Evolutionary conservation across 2,888 invertebrate species (phyloP), one percentile per base, ranked within the genome.

Genomic region (Thymelicus sylvestris): DNA sequence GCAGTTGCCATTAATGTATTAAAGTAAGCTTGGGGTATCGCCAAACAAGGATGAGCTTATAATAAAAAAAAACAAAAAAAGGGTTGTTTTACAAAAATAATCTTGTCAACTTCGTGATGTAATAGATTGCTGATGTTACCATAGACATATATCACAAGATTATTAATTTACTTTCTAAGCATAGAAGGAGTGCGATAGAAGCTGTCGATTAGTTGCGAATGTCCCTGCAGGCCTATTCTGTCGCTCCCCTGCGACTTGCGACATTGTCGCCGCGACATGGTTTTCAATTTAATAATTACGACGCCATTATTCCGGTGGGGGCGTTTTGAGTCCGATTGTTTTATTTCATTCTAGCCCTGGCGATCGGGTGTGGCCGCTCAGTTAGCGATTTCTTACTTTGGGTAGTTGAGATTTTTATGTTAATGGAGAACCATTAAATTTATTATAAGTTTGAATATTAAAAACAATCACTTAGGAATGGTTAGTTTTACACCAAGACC

Each of bases 251-350:
- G 48, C 12, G 57, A 7, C 57, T 38, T 31, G 57, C 65, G 72
- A 80, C 76, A 82, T 85, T 85, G 86, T 83, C 75, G 74, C 75
- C 74, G 84, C 82, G 89, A 91, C 91, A 89, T 83, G 86, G 84
- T 85, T 91, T 91, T 90, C 90, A 90, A 91, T 92, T 92, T 92
- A 89, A 92, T 91, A 90, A 92, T 92, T 89, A 92, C 88, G 86
- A 72, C 83, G 79, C 78, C 76, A 76, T 78, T 77, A 74, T 79
- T 86, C 84, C 80, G 79, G 79, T 76, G 78, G 83, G 85, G 90
- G 87, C 84, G 88, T 89, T 92, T 92, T 90, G 89, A 86, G 84
- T 87, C 81, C 85, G 80, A 91, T 92, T 92, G 92, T 92, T 92
- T 92, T 90, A 91, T 89, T 87, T 87, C 82, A 86, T 84, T 82